Base-by-base conservation (phyloP, 2,797 vertebrate genomes). In the Chanos chanos region DNA sequence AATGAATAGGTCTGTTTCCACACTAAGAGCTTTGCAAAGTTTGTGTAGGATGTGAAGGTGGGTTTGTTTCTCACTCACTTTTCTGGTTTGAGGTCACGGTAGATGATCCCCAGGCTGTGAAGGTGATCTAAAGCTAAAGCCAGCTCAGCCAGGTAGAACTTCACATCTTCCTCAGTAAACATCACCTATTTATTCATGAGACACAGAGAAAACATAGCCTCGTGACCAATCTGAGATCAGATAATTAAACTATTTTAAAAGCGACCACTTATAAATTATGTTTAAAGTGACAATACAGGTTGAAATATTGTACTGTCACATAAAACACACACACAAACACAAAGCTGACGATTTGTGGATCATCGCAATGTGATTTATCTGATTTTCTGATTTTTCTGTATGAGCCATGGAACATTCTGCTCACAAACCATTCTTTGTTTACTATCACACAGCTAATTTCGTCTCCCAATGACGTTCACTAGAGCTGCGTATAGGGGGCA, bases 141-240 rank as follows among this genome's bases (percentile, higher is more conserved):
- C 83, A 99, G 76, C 85, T 99, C 95, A 68, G 96, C 96, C 73
- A 99, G 84, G 81, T 99, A 99, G 81, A 99, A 98, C 84, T 99
- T 99, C 64, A 98, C 96, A 54, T 99, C 96, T 72, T 98, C 94
- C 67, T 99, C 96, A 1, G 96, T 99, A 83, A 99, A 99, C 96
- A 99, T 99, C 3, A 99, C 96, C 96, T 99, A 50, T 0, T 1
- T 1, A 5, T 22, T 10, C 21, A 10, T 36, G 5, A 16, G 2
- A 13, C 39, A 6, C 9, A 37, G 19, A 53, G 9, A 10, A 13
- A 30, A 12, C 39, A 33, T 30, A 3, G 41, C 10, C 18, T 3
- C 36, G 8, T 2, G n/a, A n/a, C n/a, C n/a, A n/a, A n/a, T n/a
- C n/a, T n/a, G n/a, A n/a, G n/a, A n/a, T n/a, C n/a, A n/a, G n/a